Base-by-base conservation (phyloP, 2,797 vertebrate species). In the Pangasius larnaudii region DNA sequence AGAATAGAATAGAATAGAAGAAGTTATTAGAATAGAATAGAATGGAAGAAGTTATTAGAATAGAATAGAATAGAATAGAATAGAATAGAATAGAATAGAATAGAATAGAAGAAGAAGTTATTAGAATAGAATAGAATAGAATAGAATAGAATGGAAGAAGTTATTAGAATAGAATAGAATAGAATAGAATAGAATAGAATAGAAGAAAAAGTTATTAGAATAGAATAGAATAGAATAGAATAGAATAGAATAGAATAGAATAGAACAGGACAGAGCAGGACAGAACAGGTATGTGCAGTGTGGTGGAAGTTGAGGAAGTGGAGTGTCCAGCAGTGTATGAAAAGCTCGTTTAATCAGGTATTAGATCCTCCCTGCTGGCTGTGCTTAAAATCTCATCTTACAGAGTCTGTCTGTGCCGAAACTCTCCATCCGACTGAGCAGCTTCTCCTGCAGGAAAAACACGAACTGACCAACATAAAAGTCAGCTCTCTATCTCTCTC, bases 381-480 rank as follows among this genome's bases (percentile, higher is more conserved):
- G 71, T 19, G 83, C 30, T 85, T 72, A 85, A 18, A 69, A 51
- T 72, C 83, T 56, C 49, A 1, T 72, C 69, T 72, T 46, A 82
- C 80, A 63, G 36, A 80, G 58, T n/a, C 39, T n/a, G 58, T 82
- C 58, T 82, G 58, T 9, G 58, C 58, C 10, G 39, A 42, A 49
- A 10, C 80, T n/a, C 58, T 63, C 58, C n/a, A 33, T 63, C 58
- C n/a, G 53, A 6, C 77, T 36, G 77, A 80, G 53, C n/a, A 2
- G 67, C 84, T 85, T 33, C 46, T 36, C 65, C 42, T 71, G 82
- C 65, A 56, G 83, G 13, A 85, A 72, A 39, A 69, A 69, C 46
- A 72, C 63, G 13, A 72, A 85, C 83, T 71, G 83, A 72, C 83
- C 83, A 85, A 42, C 61, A 67, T 75, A 30, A 81, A 58, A 87